Evolutionary conservation across 2,797 vertebrate species (phyloP), one percentile per base, ranked within the genome.

Genomic region (Pseudomugil gertrudae): DNA sequence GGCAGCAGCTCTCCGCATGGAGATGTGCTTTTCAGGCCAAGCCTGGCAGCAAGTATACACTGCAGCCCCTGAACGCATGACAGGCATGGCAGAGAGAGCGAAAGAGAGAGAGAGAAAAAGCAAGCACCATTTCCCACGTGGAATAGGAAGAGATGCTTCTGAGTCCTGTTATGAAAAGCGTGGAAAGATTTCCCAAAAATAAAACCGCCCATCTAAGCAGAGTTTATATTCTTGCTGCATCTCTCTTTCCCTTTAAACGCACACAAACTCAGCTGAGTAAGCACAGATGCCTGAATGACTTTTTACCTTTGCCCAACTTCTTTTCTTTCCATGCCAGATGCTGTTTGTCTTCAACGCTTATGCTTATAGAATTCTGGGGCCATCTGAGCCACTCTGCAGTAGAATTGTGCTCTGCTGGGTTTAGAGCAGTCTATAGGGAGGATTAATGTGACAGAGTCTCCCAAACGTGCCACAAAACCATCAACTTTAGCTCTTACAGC

Each of bases 401-500:
- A 56, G 79, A 71, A 71, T 35, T 74, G 72, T 55, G 72, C 36
- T 21, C 78, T 74, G 64, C 81, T 64, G 85, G 80, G 71, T 89
- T 76, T 74, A 69, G 47, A 80, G 76, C 63, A 17, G 69, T 74
- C 74, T 76, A 79, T 75, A 67, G 72, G 81, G 72, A 81, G 77
- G 80, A 84, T 87, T 86, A 79, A 84, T 86, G 69, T 84, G 89
- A 90, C 85, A 89, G 76, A 74, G 83, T 63, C 78, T 76, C 72
- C 72, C 81, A 84, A 80, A 87, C 59, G 71, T 84, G 83, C 80
- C 64, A 84, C 77, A 83, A 83, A 87, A 84, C 74, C 78, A 87
- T 91, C 89, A 92, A 93, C 87, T 89, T 85, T 85, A 84, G 66
- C 71, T 84, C 78, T 83, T 80, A 76, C 74, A 85, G 89, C 83